Conservation (phyloP, 2,797 vertebrate species). For the Melopsittacus undulatus region DNA sequence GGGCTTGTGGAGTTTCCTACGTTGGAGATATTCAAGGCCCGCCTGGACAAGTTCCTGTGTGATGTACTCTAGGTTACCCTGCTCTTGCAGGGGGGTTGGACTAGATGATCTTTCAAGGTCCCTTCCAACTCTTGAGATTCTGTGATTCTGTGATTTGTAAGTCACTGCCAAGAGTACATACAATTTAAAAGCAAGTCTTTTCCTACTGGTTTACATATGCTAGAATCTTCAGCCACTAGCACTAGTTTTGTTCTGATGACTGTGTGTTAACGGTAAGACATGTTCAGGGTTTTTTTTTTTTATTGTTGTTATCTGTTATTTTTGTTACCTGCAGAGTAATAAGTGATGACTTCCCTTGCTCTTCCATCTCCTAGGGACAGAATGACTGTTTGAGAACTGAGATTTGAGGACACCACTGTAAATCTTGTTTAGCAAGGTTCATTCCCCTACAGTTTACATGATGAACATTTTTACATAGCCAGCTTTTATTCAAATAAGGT, state of each 20-base stretch:
- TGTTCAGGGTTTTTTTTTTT: neutral
- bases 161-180: neutral
- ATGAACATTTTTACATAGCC: neutral
- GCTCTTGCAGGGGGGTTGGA: too few relatives aligned
- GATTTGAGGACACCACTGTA: accelerated
- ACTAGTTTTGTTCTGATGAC: neutral
- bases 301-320: neutral
- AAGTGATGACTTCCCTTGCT: neutral
- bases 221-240: neutral
- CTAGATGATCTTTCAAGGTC: too few relatives aligned
- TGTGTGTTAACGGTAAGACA: neutral
- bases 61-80: too few relatives aligned
- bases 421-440: neutral
- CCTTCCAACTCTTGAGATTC: too few relatives aligned
- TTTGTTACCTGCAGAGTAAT: neutral
- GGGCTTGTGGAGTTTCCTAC: too few relatives aligned
- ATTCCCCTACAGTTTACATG: neutral
- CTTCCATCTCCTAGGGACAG: neutral
- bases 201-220: neutral
- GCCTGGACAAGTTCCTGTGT: too few relatives aligned
- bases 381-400: neutral
- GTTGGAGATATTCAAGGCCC: too few relatives aligned
- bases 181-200: neutral
- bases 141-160: neutral
- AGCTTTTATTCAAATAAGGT: neutral